Percentiles rank a stretch among this genome's conserved stretches.
Conservation (phyloP, 2,113 vertebrate species). For the Myiozetetes cayanensis region DNA sequence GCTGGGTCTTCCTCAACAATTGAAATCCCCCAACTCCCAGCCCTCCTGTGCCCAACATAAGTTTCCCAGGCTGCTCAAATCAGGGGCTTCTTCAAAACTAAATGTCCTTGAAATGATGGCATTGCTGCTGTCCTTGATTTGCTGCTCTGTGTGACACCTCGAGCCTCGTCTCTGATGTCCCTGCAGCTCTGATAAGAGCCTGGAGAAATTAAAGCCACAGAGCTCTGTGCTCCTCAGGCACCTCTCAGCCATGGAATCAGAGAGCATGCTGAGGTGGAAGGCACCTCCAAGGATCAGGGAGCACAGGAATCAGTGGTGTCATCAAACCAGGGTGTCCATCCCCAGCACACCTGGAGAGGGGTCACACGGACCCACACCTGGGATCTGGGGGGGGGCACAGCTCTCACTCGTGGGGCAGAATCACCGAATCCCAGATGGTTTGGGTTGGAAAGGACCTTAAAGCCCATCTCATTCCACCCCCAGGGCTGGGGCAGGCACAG, state of each 20-base stretch:
- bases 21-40: not conserved
- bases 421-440: not conserved
- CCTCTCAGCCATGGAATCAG: not conserved
- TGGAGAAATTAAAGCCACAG: not conserved
- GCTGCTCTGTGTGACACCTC: not conserved
- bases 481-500: not conserved
- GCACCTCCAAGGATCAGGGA: not conserved
- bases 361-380: fast-evolving
- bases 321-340: not conserved
- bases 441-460: not conserved
- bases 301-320: fast-evolving
- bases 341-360: not conserved
- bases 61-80: not conserved
- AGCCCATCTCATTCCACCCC: fast-evolving
- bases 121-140: not conserved
- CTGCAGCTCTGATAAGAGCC: not conserved
- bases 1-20: not conserved
- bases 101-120: not conserved
- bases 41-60: not conserved
- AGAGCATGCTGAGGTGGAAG: not conserved
- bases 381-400: not conserved
- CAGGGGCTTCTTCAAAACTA: not conserved
- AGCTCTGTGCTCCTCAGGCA: not conserved
- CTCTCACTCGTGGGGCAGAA: not conserved
- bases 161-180: not conserved